A percentile compares a stretch with the other conserved stretches of the same genome.
Conservation (phyloP, 2,113 vertebrate genomes). For the Phalacrocorax aristotelis region DNA sequence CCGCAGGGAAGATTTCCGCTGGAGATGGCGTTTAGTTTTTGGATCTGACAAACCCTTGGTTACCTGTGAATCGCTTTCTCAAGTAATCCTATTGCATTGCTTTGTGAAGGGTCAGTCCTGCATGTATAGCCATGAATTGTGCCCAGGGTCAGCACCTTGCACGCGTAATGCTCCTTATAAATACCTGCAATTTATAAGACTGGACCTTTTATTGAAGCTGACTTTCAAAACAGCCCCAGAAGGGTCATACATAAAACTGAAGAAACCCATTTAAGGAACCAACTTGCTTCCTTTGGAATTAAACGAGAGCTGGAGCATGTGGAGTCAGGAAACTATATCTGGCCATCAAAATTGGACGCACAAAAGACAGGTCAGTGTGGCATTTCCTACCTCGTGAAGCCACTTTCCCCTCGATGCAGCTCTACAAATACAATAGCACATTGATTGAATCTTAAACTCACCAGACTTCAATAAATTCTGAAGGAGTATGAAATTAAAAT, state of each 20-base stretch:
- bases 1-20: background rate
- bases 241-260: background rate
- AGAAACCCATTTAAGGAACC: conserved; percentile 20
- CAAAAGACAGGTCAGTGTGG: background rate
- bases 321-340: background rate
- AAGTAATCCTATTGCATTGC: rapidly evolving
- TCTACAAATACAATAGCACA: conserved; percentile 15
- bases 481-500: conserved; percentile 66
- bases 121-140: rapidly evolving
- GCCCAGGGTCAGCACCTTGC: background rate
- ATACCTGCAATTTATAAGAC: background rate
- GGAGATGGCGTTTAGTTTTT: background rate
- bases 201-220: background rate
- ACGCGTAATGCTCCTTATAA: background rate
- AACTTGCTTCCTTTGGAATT: conserved; percentile 6
- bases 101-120: background rate
- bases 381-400: conserved; percentile 41
- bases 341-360: background rate
- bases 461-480: conserved; percentile 63
- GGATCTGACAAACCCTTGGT: background rate
- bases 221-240: background rate
- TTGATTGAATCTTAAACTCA: conserved; percentile 36
- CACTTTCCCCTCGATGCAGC: background rate
- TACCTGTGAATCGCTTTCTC: background rate
- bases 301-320: conserved; percentile 23